Percentiles rank a stretch among this genome's conserved stretches.
Evolutionary conservation across 2,797 vertebrate species (phyloP).

Genomic region (Acipenser ruthenus): DNA sequence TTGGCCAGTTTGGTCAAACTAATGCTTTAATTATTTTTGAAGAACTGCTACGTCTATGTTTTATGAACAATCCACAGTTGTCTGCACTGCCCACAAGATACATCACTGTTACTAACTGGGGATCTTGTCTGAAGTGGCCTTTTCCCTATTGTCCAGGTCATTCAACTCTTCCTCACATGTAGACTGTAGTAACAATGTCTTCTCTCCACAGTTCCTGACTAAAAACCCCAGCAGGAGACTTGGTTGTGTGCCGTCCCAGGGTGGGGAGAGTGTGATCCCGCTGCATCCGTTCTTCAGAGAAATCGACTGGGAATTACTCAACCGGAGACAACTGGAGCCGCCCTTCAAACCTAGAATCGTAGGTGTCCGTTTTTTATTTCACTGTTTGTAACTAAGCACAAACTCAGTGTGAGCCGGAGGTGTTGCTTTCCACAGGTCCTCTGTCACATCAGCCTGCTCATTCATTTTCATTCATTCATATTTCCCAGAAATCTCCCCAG

Average conservation of each 20-base stretch:
- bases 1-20: too few species aligned
- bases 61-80: too few species aligned
- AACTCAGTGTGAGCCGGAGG: too few species aligned
- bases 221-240: slow-evolving; percentile 84
- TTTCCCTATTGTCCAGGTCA: background rate
- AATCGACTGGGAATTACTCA: slow-evolving; percentile 85
- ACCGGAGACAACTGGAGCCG: slow-evolving; percentile 78
- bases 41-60: too few species aligned
- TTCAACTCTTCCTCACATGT: background rate
- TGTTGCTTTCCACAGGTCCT: too few species aligned
- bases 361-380: slow-evolving; percentile 41
- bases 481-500: slow-evolving; percentile 79
- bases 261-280: slow-evolving; percentile 73
- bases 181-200: slow-evolving; percentile 10
- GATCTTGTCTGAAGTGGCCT: background rate
- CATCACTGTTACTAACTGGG: background rate
- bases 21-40: too few species aligned
- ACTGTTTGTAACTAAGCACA: background rate
- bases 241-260: slow-evolving; percentile 72
- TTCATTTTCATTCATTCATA: too few species aligned
- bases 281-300: slow-evolving; percentile 75
- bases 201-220: slow-evolving; percentile 76
- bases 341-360: slow-evolving; percentile 94
- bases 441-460: too few species aligned
- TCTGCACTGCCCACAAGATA: too few species aligned